These are phyloP conservation scores for Hydrozoanthus tunicans DNA, from an alignment of 64 coral and sea anemone species.

Conservation along the genomic window DNA sequence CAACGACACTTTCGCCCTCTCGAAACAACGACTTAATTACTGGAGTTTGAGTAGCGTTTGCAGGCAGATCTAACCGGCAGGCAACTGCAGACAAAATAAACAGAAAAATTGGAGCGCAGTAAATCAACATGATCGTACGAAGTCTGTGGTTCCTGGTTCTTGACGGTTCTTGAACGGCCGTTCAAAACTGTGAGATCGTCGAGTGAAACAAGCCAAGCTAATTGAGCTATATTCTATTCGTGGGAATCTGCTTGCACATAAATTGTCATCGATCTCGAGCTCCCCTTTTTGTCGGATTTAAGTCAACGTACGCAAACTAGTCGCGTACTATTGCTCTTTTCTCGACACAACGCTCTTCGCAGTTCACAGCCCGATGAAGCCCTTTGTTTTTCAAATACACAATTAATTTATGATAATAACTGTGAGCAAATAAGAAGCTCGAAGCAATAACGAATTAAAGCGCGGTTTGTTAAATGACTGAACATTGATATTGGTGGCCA, in stretches of 20 bases:
- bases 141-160: background rate
- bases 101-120: conserved; percentile 36
- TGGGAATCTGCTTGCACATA: conserved; percentile 16
- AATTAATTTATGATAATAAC: conserved; percentile 54
- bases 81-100: conserved; percentile 59
- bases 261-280: conserved; percentile 16
- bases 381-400: conserved; percentile 46
- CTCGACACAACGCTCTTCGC: conserved; percentile 20
- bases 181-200: background rate
- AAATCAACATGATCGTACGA: conserved; percentile 14
- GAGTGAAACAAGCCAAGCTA: background rate
- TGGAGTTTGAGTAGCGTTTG: conserved; percentile 6
- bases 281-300: conserved; percentile 10
- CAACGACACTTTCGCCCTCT: background rate
- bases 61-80: conserved; percentile 25
- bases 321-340: conserved; percentile 29
- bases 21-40: conserved; percentile 18
- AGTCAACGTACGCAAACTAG: conserved; percentile 9
- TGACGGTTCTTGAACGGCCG: background rate
- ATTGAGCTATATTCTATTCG: background rate
- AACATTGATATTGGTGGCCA: background rate
- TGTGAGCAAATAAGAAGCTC: conserved; percentile 9
- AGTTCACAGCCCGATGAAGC: conserved; percentile 34
- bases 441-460: conserved; percentile 9
- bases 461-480: background rate